Evolutionary conservation across 2,113 vertebrate genomes (phyloP).

Genomic region (Tauraco erythrolophus): DNA sequence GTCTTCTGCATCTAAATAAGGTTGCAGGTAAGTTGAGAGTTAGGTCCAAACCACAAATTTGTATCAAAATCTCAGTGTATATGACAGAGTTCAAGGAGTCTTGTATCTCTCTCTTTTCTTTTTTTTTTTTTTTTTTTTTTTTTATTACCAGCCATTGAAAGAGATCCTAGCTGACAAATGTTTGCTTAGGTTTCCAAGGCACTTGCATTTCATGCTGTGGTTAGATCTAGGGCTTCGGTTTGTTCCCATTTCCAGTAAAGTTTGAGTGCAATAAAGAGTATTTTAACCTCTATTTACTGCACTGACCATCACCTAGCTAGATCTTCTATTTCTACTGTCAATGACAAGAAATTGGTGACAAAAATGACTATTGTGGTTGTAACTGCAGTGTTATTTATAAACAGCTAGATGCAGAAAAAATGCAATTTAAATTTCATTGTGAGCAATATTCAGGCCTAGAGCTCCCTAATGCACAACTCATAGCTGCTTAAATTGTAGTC

Average conservation of each 20-base stretch:
- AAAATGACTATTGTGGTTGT: not conserved
- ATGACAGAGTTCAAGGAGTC: not conserved
- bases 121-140: no score
- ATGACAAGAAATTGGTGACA: conserved; percentile 8
- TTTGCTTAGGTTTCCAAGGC: not conserved
- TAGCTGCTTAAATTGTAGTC: conserved; percentile 51
- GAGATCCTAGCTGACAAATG: not conserved
- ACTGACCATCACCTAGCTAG: not conserved
- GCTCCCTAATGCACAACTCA: conserved; percentile 60
- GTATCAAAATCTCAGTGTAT: not conserved
- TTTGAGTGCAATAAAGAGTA: not conserved
- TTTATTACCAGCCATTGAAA: not conserved
- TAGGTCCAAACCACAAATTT: not conserved
- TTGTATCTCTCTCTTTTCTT: no score
- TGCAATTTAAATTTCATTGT: conserved; percentile 60
- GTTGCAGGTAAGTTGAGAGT: not conserved
- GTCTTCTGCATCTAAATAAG: not conserved
- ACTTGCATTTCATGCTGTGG: not conserved
- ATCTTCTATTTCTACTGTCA: conserved; percentile 11
- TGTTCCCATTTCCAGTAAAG: not conserved
- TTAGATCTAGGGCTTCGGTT: not conserved
- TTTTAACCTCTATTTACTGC: not conserved
- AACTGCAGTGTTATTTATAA: conserved; percentile 60
- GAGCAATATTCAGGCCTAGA: conserved; percentile 30
- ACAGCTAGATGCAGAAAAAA: conserved; percentile 45